A percentile compares a stretch with the other conserved stretches of the same genome.
phyloP scores from a whole-genome alignment of 2,113 vertebrate species.

The Paracanthobrama guichenoti region DNA sequence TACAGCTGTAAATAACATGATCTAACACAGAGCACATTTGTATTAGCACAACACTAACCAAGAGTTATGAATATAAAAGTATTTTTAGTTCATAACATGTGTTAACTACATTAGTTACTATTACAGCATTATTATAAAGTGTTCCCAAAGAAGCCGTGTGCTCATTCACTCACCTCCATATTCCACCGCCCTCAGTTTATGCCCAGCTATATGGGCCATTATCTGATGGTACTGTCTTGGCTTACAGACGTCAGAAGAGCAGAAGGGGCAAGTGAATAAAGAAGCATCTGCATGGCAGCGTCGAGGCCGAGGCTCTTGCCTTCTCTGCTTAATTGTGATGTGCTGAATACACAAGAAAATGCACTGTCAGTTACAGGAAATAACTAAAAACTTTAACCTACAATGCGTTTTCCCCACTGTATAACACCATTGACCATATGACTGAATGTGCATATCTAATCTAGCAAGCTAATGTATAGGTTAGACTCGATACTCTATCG shows the following conservation, averaged over 20 bases:
- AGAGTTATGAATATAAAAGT: not conserved
- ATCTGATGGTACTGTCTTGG: conserved; percentile 21
- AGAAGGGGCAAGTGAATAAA: conserved; percentile 30
- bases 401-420: not conserved
- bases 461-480: not conserved
- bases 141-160: too few species aligned
- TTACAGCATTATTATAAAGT: not conserved
- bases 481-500: not conserved
- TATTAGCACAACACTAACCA: not conserved
- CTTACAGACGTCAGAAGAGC: not conserved
- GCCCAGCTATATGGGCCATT: conserved; percentile 1
- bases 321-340: not conserved
- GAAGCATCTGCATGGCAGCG: not conserved
- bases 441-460: not conserved
- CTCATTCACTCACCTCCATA: not conserved
- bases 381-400: not conserved
- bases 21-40: not conserved
- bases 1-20: not conserved
- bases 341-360: not conserved
- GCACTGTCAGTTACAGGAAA: not conserved
- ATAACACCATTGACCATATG: not conserved
- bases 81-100: too few species aligned
- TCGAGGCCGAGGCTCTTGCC: not conserved
- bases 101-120: too few species aligned
- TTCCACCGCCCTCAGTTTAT: not conserved